Evolutionary conservation across 2,888 invertebrate species (phyloP), one percentile per base, ranked within the genome.

Genomic region (Bembecia ichneumoniformis): DNA sequence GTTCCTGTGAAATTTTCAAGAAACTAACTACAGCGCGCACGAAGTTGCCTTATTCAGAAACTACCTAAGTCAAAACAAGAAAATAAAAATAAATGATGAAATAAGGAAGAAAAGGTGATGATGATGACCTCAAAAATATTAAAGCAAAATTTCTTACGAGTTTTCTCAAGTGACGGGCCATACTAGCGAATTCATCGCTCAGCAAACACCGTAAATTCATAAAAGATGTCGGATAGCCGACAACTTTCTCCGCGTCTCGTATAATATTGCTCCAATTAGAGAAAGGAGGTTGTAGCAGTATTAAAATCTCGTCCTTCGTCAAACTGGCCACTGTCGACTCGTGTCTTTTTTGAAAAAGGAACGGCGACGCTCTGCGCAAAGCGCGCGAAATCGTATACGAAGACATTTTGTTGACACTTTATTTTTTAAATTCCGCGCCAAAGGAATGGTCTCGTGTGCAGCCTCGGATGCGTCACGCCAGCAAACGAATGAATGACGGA

Each of bases 171-270:
- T 88, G 87, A 35, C 86, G 67, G 43, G 88, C 88, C 75, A 89
- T 74, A 69, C 90, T 90, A 44, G 89, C 89, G 60, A 90, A 90
- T 68, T 90, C 90, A 66, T 90, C 90, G 68, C 89, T 90, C 62
- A 90, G 67, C 54, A 90, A 71, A 68, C 90, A 90, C 68, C 89
- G 72, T 60, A 89, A 68, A 70, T 88, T 89, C 87, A 88, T 88
- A 63, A 88, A 89, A 56, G 89, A 89, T 57, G 90, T 90, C 59
- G 90, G 89, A 78, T 90, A 82, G 47, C 88, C 86, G 46, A 87
- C 82, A 0, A 88, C 83, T 77, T 87, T 88, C 76, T 88, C 88
- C 34, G 88, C 88, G 46, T 87, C 87, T 49, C 82, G 67, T 47
- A 86, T 80, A 4, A 80, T 74, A 57, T 81, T 79, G 55, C 86